A percentile compares a stretch with the other conserved stretches of the same genome.
phyloP scores from a whole-genome alignment of 2,888 invertebrate species.

The Rugalucina vietnamica region DNA sequence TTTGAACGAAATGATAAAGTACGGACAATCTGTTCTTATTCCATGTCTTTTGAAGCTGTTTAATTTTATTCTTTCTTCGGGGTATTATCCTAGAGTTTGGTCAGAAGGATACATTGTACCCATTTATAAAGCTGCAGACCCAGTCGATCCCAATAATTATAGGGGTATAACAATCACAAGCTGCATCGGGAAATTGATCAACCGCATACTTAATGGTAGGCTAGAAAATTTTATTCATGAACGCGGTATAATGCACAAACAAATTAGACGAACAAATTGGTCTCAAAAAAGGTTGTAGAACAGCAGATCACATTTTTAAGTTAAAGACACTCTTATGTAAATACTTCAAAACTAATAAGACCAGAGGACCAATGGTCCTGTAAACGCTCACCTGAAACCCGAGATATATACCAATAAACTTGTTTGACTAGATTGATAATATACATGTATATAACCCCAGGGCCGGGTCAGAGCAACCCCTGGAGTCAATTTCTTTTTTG shows the following conservation, averaged over 20 bases:
- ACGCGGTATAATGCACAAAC: neutral
- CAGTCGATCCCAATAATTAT: neutral
- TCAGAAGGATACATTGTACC: neutral
- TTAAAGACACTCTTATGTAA: conserved; percentile 5
- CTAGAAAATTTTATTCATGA: neutral
- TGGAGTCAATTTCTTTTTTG: too few species aligned
- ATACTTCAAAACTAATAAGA: neutral
- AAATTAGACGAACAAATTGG: conserved; percentile 21
- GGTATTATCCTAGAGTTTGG: conserved; percentile 14
- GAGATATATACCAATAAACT: too few species aligned
- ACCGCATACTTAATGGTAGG: neutral
- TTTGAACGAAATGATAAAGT: conserved; percentile 21
- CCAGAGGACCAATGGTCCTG: too few species aligned
- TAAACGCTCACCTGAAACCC: too few species aligned
- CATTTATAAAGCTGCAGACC: neutral
- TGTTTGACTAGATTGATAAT: too few species aligned
- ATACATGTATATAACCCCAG: too few species aligned
- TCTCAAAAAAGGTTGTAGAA: neutral
- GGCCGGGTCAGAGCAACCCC: too few species aligned
- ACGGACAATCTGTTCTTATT: neutral
- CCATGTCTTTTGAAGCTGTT: neutral
- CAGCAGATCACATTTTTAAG: neutral
- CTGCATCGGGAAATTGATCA: conserved; percentile 2
- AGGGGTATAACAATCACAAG: neutral
- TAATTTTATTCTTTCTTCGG: neutral